Evolutionary conservation across 2,113 vertebrate species (phyloP).

Genomic region (Mirounga angustirostris): DNA sequence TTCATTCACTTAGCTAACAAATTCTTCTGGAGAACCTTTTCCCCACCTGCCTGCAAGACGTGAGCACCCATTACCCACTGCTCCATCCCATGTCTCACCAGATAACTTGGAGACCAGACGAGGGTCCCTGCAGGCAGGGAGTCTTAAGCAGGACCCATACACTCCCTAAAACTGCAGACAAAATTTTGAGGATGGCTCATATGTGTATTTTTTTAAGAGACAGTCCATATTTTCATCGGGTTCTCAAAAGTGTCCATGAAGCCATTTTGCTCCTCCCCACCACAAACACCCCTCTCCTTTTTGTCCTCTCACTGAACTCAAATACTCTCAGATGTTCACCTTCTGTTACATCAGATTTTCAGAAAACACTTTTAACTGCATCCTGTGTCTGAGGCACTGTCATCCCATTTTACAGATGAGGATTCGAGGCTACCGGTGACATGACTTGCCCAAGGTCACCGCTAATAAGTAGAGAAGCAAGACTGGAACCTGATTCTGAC

Average conservation of each 20-base stretch:
- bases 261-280: neutral
- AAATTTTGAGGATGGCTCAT: neutral
- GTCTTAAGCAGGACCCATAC: neutral
- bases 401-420: constrained; percentile 47
- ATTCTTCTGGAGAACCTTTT: neutral
- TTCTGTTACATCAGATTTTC: neutral
- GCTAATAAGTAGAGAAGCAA: neutral
- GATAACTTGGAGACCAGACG: neutral
- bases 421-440: neutral
- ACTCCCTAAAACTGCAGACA: neutral
- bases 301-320: neutral
- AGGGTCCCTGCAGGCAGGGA: neutral
- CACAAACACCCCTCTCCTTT: neutral
- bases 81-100: neutral
- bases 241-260: constrained; percentile 1
- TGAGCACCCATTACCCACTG: neutral
- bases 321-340: constrained; percentile 29
- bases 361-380: neutral
- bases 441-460: constrained; percentile 69
- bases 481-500: neutral
- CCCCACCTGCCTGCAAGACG: neutral
- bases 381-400: neutral
- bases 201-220: neutral
- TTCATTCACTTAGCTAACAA: neutral
- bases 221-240: neutral